Evolutionary conservation across 2,113 vertebrate species (phyloP).

Genomic region (Gambusia holbrooki): DNA sequence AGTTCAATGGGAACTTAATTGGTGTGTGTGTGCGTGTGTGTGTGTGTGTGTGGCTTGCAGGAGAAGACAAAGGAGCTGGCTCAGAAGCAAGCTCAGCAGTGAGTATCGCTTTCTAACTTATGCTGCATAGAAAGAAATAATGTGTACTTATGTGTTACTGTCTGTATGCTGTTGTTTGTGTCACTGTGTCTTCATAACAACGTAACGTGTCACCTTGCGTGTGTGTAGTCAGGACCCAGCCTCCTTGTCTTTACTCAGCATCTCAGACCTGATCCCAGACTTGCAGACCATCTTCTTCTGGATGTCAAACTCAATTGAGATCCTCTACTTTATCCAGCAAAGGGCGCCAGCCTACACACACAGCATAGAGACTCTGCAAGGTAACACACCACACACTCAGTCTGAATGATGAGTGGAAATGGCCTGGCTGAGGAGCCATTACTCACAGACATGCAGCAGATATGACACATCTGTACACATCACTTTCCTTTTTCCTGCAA

Average conservation of each 20-base stretch:
- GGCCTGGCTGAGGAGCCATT: slow-evolving; percentile 43
- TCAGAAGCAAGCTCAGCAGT: slow-evolving; percentile 97
- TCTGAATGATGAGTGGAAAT: slow-evolving; percentile 42
- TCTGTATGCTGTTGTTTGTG: slow-evolving; percentile 10
- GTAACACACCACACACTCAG: slow-evolving; percentile 53
- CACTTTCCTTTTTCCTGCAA: slow-evolving; percentile 15
- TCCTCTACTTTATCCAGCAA: slow-evolving; percentile 95
- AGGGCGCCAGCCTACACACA: slow-evolving; percentile 90
- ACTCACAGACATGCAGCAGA: slow-evolving; percentile 52
- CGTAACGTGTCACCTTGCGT: slow-evolving; percentile 2
- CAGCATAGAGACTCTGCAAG: slow-evolving; percentile 87
- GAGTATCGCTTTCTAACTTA: slow-evolving; percentile 79
- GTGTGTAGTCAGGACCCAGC: slow-evolving; percentile 87
- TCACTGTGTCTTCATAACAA: slow-evolving; percentile 7
- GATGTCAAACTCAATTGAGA: slow-evolving; percentile 96
- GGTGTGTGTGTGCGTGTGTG: slow-evolving; percentile 27
- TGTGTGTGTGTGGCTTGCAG: slow-evolving; percentile 73
- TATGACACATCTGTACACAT: slow-evolving; percentile 25
- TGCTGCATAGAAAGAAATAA: slow-evolving; percentile 26
- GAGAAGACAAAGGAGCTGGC: slow-evolving; percentile 96
- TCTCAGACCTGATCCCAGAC: slow-evolving; percentile 90
- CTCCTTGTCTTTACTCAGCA: slow-evolving; percentile 82
- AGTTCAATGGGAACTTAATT: slow-evolving; percentile 79
- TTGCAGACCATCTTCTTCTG: slow-evolving; percentile 94
- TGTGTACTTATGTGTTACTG: slow-evolving; percentile 9